Base-by-base conservation (phyloP, 2,888 invertebrate genomes). In the Synergus umbraculus region DNA sequence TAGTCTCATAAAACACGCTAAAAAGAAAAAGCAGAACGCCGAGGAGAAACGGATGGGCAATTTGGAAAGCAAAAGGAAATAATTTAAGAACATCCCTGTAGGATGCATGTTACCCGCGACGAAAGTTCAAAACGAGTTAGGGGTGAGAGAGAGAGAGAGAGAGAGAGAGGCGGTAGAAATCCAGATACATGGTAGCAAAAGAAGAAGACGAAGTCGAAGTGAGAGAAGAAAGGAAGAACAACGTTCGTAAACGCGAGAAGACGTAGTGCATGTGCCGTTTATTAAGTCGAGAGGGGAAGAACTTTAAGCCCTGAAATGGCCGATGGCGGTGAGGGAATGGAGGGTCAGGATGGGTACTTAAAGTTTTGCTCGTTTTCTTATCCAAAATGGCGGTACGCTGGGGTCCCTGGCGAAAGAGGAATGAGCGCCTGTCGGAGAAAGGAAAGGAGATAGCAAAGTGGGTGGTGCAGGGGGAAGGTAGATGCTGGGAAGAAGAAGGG, bases 321-420 rank as follows among this genome's bases (percentile, higher is more conserved):
- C 76, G 22, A 22, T 73, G 81, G 77, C 44, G 77, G 22, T 69
- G 54, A 69, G 49, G 37, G 49, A 54, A 69, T 49, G 29, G 49
- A 69, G 49, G 49, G 76, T 64, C 73, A 65, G 43, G 80, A 76
- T 63, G 77, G 83, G 82, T 83, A 65, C 76, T 85, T 79, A 63
- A 86, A 86, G 77, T 86, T 86, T 86, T 84, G 82, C 83, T 80
- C 82, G 76, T 81, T 85, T 85, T 83, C 84, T 85, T 83, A 85
- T 84, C 83, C 73, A 79, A 83, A 87, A 84, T 82, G 79, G 78
- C 79, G 73, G 78, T 49, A 65, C 76, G 18, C 58, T 29, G 66
- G 18, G 22, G 76, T 37, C 29, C 46, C 69, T 69, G 46, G 22
- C 49, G 37, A 46, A 76, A 69, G 49, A 67, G 63, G 43, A 77